Evolutionary conservation across 2,888 invertebrate species (phyloP).

Genomic region (Teleogryllus oceanicus): DNA sequence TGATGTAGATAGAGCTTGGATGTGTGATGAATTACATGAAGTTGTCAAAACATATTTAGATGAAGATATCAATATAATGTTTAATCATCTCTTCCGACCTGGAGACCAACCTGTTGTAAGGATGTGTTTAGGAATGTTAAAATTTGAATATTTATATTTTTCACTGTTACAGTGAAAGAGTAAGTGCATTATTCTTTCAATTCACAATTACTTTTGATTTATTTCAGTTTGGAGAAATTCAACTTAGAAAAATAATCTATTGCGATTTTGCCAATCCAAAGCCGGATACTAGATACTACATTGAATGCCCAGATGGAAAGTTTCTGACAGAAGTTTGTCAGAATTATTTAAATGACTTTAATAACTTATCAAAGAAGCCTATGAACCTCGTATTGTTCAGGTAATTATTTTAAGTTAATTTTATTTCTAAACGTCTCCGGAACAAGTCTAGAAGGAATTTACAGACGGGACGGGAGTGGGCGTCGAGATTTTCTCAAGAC

Average conservation of each 20-base stretch:
- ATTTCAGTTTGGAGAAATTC: conserved; percentile 68
- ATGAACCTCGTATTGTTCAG: conserved; percentile 91
- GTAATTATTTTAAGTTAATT: conserved; percentile 46
- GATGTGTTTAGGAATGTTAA: no score
- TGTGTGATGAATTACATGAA: conserved; percentile 65
- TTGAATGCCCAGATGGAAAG: conserved; percentile 82
- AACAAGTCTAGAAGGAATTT: no score
- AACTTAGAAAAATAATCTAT: conserved; percentile 81
- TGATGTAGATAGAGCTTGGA: conserved; percentile 75
- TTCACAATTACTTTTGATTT: background rate
- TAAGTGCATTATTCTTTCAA: no score
- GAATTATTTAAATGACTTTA: conserved; percentile 83
- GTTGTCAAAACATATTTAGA: conserved; percentile 60
- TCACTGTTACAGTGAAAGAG: no score
- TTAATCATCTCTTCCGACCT: conserved; percentile 57
- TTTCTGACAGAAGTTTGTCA: conserved; percentile 79
- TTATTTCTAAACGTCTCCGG: no score
- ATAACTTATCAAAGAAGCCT: conserved; percentile 93
- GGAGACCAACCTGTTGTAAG: background rate
- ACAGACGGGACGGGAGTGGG: no score
- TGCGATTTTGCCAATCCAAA: conserved; percentile 96
- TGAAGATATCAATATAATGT: conserved; percentile 66
- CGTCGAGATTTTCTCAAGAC: no score
- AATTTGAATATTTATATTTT: no score
- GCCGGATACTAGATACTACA: conserved; percentile 81